Percentiles rank a stretch among this genome's conserved stretches.
Evolutionary conservation across 1,140 invertebrate genomes (phyloP).

Genomic region (Micrasema minimum): DNA sequence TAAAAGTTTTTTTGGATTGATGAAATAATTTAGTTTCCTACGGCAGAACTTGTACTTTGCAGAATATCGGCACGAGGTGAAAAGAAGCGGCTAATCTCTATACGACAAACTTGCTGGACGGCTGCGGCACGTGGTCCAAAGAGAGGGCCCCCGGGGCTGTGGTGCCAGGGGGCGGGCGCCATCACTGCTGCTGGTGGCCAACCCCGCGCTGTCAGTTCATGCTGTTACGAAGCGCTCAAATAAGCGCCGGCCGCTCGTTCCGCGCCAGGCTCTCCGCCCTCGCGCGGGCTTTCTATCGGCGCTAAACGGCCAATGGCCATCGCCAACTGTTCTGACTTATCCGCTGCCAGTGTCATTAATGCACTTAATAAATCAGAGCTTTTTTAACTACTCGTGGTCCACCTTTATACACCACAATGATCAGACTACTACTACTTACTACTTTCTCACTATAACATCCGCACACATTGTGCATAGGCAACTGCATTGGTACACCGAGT

Average conservation of each 20-base stretch:
- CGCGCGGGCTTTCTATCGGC: slow-evolving; percentile 68
- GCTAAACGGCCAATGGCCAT: slow-evolving; percentile 84
- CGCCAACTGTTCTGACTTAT: slow-evolving; percentile 86
- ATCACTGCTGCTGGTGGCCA: slow-evolving; percentile 85
- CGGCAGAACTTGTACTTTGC: too few species aligned
- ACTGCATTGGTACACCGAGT: too few species aligned
- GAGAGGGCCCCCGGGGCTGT: slow-evolving; percentile 80
- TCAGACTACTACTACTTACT: too few species aligned
- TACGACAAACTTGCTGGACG: slow-evolving; percentile 70
- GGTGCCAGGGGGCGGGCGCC: slow-evolving; percentile 85
- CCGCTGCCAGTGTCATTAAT: slow-evolving; percentile 76
- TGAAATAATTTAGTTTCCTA: too few species aligned
- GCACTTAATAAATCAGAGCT: too few species aligned
- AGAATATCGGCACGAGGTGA: slow-evolving; percentile 46
- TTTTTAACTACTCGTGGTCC: too few species aligned
- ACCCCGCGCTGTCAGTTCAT: slow-evolving; percentile 93
- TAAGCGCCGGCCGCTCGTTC: slow-evolving; percentile 68
- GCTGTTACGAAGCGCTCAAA: slow-evolving; percentile 88
- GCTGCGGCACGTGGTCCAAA: slow-evolving; percentile 74
- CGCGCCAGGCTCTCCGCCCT: slow-evolving; percentile 59
- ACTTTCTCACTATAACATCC: too few species aligned
- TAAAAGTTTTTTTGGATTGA: too few species aligned
- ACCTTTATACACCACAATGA: too few species aligned
- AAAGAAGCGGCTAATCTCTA: too few species aligned
- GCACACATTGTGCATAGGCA: too few species aligned